Conservation (phyloP, 2,113 vertebrate genomes). For the Varanus komodoensis region DNA sequence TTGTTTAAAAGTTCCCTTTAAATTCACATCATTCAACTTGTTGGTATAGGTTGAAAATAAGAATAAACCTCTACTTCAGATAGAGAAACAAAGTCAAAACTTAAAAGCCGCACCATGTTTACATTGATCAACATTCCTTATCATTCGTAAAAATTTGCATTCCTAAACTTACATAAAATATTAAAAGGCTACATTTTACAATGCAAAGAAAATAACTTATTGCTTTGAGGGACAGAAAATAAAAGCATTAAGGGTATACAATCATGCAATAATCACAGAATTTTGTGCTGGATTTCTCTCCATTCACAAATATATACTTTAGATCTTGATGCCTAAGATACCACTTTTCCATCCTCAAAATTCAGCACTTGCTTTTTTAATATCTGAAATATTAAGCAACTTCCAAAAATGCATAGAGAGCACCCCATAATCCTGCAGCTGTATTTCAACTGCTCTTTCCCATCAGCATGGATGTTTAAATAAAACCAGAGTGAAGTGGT, state of each 20-base stretch:
- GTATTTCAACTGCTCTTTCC: background rate
- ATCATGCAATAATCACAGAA: background rate
- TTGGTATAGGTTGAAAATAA: background rate
- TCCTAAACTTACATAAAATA: background rate
- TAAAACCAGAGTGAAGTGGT: slow-evolving; percentile 41
- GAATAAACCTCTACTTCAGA: background rate
- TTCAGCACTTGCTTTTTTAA: background rate
- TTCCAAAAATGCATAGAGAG: background rate
- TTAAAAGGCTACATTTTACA: background rate
- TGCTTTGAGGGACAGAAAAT: background rate
- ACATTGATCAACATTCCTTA: background rate
- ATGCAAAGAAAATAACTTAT: background rate
- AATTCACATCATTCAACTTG: background rate
- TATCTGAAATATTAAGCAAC: background rate
- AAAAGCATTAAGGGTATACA: background rate
- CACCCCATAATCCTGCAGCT: background rate
- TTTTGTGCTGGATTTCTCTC: background rate
- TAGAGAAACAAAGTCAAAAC: background rate
- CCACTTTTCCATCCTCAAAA: background rate
- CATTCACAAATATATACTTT: background rate
- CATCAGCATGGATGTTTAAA: background rate
- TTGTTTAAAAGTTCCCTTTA: background rate
- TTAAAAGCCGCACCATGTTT: background rate
- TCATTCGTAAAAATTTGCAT: background rate
- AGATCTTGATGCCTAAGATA: background rate